Evolutionary conservation across 2,113 vertebrate genomes (phyloP), one percentile per base, ranked within the genome.

Genomic region (Maccullochella peelii): DNA sequence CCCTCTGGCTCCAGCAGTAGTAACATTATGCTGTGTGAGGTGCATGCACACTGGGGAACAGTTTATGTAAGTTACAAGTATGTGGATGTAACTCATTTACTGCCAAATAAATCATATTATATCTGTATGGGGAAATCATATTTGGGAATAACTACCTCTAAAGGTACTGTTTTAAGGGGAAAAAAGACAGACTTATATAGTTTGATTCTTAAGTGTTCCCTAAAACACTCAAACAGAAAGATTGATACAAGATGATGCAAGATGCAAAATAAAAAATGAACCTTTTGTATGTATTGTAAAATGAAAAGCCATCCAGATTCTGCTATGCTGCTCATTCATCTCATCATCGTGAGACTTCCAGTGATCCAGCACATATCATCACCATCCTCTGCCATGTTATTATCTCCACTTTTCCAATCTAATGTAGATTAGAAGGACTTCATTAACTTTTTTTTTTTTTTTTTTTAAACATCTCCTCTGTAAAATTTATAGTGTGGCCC

Each of bases 341-440:
- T 15, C 11, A 33, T 42, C 59, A 63, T 0, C 42, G 63, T 23
- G 42, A 49, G 61, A 33, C 57, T 40, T 21, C 47, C 30, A 65
- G 36, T 71, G 38, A 79, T 78, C 54, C 16, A 14, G 38, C 33
- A 23, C 21, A 30, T 61, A n/a, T 33, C 59, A 20, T 10, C 55
- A 50, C 50, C 50, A 61, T 8, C 47, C 11, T 7, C 67, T 42
- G 59, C 16, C 8, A 12, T 50, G 44, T 69, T 79, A 74, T 82
- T 76, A 82, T 81, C 73, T 73, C 21, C 18, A 77, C 77, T 84
- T 62, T 80, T 73, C 33, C 40, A 47, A 83, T 69, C 38, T 70
- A 71, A 78, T 86, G 77, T 80, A 38, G 20, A 20, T 77, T 57
- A 61, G 27, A 73, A 50, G 44, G 54, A 82, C 72, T 85, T 79